Evolutionary conservation across 2,797 vertebrate genomes (phyloP).

Genomic region (Lepidocolaptes lacrymiger): DNA sequence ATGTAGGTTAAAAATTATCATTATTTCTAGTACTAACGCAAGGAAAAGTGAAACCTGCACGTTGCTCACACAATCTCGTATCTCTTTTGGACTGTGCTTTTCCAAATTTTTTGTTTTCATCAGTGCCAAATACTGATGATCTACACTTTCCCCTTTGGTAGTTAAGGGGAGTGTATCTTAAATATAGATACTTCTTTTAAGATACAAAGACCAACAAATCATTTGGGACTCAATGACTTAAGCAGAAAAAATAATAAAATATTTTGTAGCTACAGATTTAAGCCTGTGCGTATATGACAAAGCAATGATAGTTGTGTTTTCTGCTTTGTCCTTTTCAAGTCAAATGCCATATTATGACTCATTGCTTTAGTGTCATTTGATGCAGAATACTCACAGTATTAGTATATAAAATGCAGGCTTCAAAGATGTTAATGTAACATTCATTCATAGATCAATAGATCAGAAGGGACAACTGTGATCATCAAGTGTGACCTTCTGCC

Average conservation of each 20-base stretch:
- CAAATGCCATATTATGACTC: neutral
- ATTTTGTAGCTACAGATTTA: neutral
- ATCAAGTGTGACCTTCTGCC: conserved; percentile 25
- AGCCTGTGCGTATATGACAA: neutral
- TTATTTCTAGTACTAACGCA: conserved; percentile 37
- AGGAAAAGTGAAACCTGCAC: neutral
- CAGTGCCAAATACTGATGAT: neutral
- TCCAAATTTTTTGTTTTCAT: neutral
- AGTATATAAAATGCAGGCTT: conserved; percentile 13
- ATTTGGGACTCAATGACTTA: neutral
- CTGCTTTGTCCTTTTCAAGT: conserved; percentile 2
- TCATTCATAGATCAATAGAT: conserved; percentile 34
- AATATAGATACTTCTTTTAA: neutral
- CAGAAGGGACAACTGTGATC: conserved; percentile 6
- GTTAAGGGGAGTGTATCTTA: conserved; percentile 35
- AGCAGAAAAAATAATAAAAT: neutral
- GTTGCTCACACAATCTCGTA: neutral
- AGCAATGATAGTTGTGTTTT: neutral
- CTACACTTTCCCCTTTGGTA: conserved; percentile 11
- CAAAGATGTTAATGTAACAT: conserved; percentile 20
- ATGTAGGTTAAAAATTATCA: conserved; percentile 14
- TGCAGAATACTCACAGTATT: neutral
- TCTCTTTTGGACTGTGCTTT: neutral
- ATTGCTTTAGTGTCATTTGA: neutral
- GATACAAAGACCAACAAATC: neutral